Evolutionary conservation across 2,888 invertebrate species (phyloP).

Genomic region (Conistra vaccinii): DNA sequence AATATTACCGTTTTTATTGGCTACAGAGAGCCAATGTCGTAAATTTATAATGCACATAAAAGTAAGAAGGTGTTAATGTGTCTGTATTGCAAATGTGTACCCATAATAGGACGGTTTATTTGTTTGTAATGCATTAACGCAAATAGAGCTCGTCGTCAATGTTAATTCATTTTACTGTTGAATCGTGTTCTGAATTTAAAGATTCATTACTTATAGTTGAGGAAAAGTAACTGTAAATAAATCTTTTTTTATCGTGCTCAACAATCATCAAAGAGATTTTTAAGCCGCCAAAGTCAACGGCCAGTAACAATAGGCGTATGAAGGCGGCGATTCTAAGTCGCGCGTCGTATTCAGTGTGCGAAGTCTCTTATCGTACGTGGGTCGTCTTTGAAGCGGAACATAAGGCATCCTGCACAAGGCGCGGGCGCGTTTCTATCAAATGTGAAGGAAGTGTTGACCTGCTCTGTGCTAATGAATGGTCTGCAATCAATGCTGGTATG

Average conservation of each 20-base stretch:
- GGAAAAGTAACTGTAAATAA: conserved; percentile 45
- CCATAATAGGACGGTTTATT: conserved; percentile 34
- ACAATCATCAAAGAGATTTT: conserved; percentile 45
- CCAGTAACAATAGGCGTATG: conserved; percentile 39
- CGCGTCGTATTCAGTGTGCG: conserved; percentile 41
- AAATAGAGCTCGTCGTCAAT: conserved; percentile 43
- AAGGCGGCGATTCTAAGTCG: conserved; percentile 37
- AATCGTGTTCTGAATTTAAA: conserved; percentile 47
- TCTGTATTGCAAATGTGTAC: conserved; percentile 48
- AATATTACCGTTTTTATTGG: conserved; percentile 47
- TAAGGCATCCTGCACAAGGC: conserved; percentile 38
- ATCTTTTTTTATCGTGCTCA: conserved; percentile 35
- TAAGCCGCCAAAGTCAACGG: conserved; percentile 51
- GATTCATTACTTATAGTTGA: conserved; percentile 23
- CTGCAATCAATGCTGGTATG: conserved; percentile 46
- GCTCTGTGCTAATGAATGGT: conserved; percentile 49
- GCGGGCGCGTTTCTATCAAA: conserved; percentile 37
- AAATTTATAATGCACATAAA: conserved; percentile 53
- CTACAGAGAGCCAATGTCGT: conserved; percentile 37
- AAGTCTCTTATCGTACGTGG: conserved; percentile 64
- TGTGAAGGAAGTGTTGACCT: conserved; percentile 60
- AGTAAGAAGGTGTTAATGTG: conserved; percentile 54
- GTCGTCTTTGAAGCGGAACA: conserved; percentile 46
- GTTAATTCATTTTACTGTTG: conserved; percentile 52
- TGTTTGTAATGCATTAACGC: conserved; percentile 16